phyloP scores from a whole-genome alignment of 2,797 vertebrate genomes.

The Spatula clypeata region DNA sequence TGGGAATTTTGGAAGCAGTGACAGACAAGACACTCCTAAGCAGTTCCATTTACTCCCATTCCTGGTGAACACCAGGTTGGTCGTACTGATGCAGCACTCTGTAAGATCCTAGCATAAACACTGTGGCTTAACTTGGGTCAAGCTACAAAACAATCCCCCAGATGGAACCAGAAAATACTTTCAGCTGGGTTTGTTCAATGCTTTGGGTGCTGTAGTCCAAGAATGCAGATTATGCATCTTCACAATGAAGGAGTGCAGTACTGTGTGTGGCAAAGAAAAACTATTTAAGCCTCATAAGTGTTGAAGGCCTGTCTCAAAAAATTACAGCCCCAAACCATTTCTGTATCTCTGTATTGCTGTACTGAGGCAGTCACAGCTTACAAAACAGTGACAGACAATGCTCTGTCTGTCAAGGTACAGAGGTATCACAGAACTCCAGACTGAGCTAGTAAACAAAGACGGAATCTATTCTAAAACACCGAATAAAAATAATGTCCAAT shows the following conservation, averaged over 20 bases:
- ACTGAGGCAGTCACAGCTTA: not conserved
- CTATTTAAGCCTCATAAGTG: not conserved
- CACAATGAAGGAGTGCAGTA: not conserved
- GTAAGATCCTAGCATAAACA: not conserved
- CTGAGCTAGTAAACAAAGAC: not conserved
- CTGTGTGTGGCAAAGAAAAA: not conserved
- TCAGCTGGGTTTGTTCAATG: not conserved
- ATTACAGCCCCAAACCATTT: not conserved
- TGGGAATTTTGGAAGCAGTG: not conserved
- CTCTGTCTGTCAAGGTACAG: not conserved
- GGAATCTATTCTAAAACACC: not conserved
- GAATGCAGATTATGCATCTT: not conserved
- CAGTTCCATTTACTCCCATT: not conserved
- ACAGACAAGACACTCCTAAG: not conserved
- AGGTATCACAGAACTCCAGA: not conserved
- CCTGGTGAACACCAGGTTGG: not conserved
- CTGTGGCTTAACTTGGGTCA: not conserved
- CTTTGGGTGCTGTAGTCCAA: not conserved
- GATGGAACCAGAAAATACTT: not conserved
- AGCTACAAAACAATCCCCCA: not conserved
- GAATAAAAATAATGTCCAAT: not conserved
- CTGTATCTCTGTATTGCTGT: not conserved
- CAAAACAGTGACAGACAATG: not conserved
- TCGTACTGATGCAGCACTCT: not conserved
- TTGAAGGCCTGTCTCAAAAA: not conserved